Evolutionary conservation across 2,797 vertebrate genomes (phyloP).

Genomic region (Gambelia wislizenii): DNA sequence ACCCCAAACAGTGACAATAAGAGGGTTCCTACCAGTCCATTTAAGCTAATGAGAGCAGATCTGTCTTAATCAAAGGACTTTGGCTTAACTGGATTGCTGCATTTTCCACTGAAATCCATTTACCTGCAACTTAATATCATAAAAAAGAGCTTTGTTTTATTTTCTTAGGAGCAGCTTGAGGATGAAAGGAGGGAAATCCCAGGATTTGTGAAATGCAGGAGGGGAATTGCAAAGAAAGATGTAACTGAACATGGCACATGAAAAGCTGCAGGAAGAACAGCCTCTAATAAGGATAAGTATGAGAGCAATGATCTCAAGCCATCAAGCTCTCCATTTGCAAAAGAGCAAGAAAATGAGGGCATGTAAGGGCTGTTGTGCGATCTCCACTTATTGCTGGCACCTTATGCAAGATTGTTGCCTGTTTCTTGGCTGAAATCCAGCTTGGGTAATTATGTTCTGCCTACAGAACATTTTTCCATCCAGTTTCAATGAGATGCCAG

Average conservation of each 20-base stretch:
- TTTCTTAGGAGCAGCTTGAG: constrained; percentile 52
- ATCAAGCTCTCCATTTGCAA: constrained; percentile 63
- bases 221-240: constrained; percentile 66
- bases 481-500: constrained; percentile 63
- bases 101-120: constrained; percentile 30
- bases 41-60: constrained; percentile 12
- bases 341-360: constrained; percentile 58
- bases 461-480: constrained; percentile 65
- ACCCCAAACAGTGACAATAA: constrained; percentile 10
- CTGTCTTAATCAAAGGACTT: constrained; percentile 29
- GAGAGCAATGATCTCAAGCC: constrained; percentile 67
- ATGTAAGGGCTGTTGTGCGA: constrained; percentile 65
- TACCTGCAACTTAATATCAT: constrained; percentile 30
- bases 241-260: constrained; percentile 61
- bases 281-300: constrained; percentile 63
- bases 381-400: constrained; percentile 67
- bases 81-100: constrained; percentile 35
- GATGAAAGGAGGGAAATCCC: constrained; percentile 38
- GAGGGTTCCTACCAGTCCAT: not conserved
- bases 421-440: constrained; percentile 68
- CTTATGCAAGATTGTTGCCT: constrained; percentile 67
- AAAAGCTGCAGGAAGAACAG: constrained; percentile 61
- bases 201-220: constrained; percentile 64
- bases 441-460: constrained; percentile 70
- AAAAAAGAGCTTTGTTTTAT: constrained; percentile 56